phyloP scores from a whole-genome alignment of 1,140 invertebrate genomes.

The Gerris buenoi region DNA sequence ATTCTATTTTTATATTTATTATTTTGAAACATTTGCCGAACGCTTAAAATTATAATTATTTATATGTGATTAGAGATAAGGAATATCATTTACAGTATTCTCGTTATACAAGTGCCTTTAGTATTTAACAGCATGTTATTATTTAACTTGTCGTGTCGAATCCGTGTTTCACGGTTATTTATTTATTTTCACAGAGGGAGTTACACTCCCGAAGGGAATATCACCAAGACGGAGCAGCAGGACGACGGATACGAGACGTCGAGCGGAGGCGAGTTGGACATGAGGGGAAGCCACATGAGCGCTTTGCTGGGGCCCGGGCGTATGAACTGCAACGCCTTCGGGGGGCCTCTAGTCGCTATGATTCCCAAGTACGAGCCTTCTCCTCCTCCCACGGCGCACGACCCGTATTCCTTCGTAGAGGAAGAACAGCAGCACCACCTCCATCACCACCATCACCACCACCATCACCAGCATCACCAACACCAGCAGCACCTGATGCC shows the following conservation, averaged over 20 bases:
- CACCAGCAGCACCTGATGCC: conserved; percentile 18
- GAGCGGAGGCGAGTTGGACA: conserved; percentile 49
- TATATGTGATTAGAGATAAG: too few species aligned
- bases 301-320: conserved; percentile 21
- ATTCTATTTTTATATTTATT: too few species aligned
- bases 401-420: conserved; percentile 68
- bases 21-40: too few species aligned
- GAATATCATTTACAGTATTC: too few species aligned
- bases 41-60: too few species aligned
- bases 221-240: conserved; percentile 33
- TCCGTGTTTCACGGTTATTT: neutral
- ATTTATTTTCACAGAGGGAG: conserved; percentile 9
- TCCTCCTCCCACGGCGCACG: conserved; percentile 51
- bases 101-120: too few species aligned
- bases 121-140: too few species aligned
- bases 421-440: conserved; percentile 35
- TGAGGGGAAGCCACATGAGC: conserved; percentile 24
- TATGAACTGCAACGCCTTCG: conserved; percentile 22
- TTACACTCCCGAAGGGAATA: conserved; percentile 6
- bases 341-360: conserved; percentile 21
- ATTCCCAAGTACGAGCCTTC: conserved; percentile 44
- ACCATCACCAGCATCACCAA: conserved; percentile 24
- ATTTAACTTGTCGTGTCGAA: too few species aligned
- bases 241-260: conserved; percentile 77
- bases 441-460: conserved; percentile 19